These are phyloP conservation scores for Tamandua tetradactyla DNA, from an alignment of 2,797 vertebrate species.

Conservation along the genomic window DNA sequence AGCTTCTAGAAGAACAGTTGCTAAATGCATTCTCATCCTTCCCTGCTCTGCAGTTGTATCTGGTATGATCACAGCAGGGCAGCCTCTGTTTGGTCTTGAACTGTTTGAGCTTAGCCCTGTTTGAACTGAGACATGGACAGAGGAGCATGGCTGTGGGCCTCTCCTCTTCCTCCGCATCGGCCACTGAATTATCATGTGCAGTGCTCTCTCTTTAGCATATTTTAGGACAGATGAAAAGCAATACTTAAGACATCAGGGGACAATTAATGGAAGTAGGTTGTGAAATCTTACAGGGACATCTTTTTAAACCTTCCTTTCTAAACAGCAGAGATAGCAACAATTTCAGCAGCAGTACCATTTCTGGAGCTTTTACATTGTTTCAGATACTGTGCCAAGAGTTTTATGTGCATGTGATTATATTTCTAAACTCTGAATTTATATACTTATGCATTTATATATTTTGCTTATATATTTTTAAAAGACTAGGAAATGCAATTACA, in stretches of 20 bases:
- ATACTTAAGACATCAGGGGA: background rate
- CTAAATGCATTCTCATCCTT: background rate
- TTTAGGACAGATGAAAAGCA: background rate
- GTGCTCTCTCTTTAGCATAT: background rate
- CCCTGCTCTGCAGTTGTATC: too few relatives aligned
- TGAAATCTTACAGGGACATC: background rate
- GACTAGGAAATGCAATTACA: background rate
- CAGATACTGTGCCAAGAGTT: background rate
- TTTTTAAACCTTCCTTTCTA: background rate
- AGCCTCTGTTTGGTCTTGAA: background rate
- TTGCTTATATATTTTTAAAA: constrained; percentile 30
- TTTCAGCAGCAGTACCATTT: background rate
- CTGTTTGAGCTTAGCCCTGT: background rate
- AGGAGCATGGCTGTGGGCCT: background rate
- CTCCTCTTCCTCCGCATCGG: background rate
- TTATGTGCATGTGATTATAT: background rate
- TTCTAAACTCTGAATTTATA: background rate
- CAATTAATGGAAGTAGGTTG: background rate
- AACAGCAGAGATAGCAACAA: background rate
- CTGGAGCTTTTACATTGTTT: background rate
- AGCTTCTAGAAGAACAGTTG: background rate
- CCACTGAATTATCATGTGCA: background rate
- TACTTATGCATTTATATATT: background rate
- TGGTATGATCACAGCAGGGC: background rate
- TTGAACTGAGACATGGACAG: background rate